Evolutionary conservation across 2,797 vertebrate genomes (phyloP), one percentile per base, ranked within the genome.

Genomic region (Coregonus suidteri): DNA sequence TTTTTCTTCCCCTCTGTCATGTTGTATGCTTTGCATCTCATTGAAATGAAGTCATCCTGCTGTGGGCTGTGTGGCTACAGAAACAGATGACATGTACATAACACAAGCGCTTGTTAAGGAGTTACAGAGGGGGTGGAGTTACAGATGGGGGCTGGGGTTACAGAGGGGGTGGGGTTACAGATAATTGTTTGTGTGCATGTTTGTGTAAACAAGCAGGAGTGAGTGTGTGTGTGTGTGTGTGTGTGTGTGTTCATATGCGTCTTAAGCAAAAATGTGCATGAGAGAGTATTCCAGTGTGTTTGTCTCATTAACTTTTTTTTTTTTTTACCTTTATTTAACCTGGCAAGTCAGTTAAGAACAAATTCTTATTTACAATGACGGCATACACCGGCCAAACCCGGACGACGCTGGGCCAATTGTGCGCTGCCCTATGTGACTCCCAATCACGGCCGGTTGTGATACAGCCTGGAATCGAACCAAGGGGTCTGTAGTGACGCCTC

Each of bases 71-170:
- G 51, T 54, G 15, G 75, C 77, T 83, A 89, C 47, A 89, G 88
- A 92, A 88, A 91, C 90, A 84, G 88, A 88, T 88, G 82, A 90
- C 83, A 89, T 94, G 93, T 93, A 91, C 90, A 95, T 93, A 91
- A 93, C 92, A 92, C 83, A 79, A 86, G 85, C 82, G 80, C 85
- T 89, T 84, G 75, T 93, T 93, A 92, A 93, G 88, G 93, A 90
- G 86, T 90, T 86, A 79, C 76, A 81, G 85, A 85, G 78, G 80
- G 81, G 83, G 67, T 47, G 41, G 41, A 59, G 41, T 30, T 14
- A 59, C 37, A 65, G 77, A 85, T 68, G 56, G 37, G n/a, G 52
- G 25, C 11, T 6, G 75, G 59, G 25, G 52, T 56, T n/a, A 9
- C 16, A 62, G 0, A 62, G 4, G 20, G 16, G 59, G 92, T 93